A percentile compares a stretch with the other conserved stretches of the same genome.
Evolutionary conservation across 2,113 vertebrate species (phyloP).

Genomic region (Solea solea): DNA sequence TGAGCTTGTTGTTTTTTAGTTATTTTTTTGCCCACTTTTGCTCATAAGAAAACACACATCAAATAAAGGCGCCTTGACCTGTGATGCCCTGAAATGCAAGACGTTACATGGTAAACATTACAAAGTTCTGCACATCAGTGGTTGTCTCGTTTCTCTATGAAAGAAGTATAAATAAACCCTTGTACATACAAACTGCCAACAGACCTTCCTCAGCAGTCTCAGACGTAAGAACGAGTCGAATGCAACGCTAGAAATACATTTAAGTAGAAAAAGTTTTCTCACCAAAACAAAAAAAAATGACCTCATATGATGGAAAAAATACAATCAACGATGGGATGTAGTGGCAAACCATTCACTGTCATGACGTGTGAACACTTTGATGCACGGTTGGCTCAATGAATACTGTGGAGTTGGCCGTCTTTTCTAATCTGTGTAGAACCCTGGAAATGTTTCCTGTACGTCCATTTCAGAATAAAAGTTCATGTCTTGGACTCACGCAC

Average conservation of each 20-base stretch:
- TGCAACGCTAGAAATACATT: constrained; percentile 69
- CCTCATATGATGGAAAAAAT: constrained; percentile 65
- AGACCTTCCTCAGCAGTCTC: constrained; percentile 55
- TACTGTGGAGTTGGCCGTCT: constrained; percentile 34
- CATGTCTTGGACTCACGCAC: constrained; percentile 8
- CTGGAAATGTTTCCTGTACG: constrained; percentile 19
- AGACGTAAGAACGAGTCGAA: constrained; percentile 56
- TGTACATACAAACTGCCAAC: constrained; percentile 61
- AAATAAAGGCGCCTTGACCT: constrained; percentile 62
- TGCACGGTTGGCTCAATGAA: constrained; percentile 48
- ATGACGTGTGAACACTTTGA: constrained; percentile 42
- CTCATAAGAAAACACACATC: constrained; percentile 73
- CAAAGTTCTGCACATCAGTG: constrained; percentile 70
- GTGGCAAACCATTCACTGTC: constrained; percentile 51
- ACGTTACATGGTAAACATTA: constrained; percentile 73
- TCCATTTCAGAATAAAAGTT: constrained; percentile 37
- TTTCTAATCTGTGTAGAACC: constrained; percentile 12
- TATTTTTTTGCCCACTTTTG: constrained; percentile 30
- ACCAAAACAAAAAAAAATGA: constrained; percentile 49
- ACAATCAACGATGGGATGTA: constrained; percentile 70
- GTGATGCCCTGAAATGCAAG: constrained; percentile 75
- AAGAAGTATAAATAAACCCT: constrained; percentile 76
- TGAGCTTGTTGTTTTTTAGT: constrained; percentile 15
- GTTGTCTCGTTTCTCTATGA: constrained; percentile 69
- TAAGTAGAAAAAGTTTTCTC: constrained; percentile 63